phyloP scores from a whole-genome alignment of 2,888 invertebrate genomes.

The Physocephala rufipes region DNA sequence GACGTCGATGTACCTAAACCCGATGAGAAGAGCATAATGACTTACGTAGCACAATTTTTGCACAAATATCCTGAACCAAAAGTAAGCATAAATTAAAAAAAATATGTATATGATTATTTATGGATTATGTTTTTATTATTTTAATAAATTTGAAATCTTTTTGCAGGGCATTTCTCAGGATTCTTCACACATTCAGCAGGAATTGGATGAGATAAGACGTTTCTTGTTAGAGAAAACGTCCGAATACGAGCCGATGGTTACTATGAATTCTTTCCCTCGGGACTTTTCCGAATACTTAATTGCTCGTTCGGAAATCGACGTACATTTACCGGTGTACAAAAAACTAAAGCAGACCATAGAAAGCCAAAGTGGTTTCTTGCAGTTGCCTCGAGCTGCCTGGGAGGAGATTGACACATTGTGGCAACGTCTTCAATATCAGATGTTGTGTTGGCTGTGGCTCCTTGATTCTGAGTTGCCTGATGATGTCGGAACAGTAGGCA shows the following conservation, averaged over 20 bases:
- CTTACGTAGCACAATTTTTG: conserved; percentile 96
- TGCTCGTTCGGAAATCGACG: conserved; percentile 75
- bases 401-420: conserved; percentile 81
- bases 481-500: conserved; percentile 84
- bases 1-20: conserved; percentile 96
- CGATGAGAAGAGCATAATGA: conserved; percentile 98
- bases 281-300: conserved; percentile 83
- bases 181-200: conserved; percentile 80
- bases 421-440: conserved; percentile 80
- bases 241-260: conserved; percentile 80
- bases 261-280: conserved; percentile 77
- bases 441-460: conserved; percentile 88
- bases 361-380: conserved; percentile 78
- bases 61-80: conserved; percentile 93
- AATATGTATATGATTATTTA: not conserved
- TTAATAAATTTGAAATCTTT: not conserved
- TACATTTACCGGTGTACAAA: conserved; percentile 76
- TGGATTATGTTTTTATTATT: no score
- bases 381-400: conserved; percentile 88
- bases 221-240: conserved; percentile 85
- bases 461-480: conserved; percentile 87
- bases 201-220: conserved; percentile 80
- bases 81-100: conserved; percentile 60
- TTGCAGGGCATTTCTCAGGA: conserved; percentile 75
- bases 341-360: conserved; percentile 83